These are phyloP conservation scores for Etia nguti DNA, from an alignment of 2,113 vertebrate genomes.

Conservation along the genomic window DNA sequence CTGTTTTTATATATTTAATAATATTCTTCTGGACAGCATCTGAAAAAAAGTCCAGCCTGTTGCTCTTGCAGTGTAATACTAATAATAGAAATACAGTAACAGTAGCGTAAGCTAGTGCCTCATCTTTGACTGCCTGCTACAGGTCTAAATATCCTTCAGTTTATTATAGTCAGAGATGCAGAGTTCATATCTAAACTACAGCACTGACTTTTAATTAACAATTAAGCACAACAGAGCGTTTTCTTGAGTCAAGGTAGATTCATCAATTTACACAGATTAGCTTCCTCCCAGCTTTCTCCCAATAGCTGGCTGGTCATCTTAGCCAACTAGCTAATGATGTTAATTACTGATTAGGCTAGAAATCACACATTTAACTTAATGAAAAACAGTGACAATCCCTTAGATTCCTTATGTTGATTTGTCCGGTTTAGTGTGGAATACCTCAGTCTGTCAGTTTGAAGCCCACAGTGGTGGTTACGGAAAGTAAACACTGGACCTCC, in stretches of 20 bases:
- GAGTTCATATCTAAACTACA: neutral
- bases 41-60: neutral
- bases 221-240: neutral
- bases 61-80: neutral
- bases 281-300: neutral
- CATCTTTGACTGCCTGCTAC: neutral
- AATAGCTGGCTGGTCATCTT: neutral
- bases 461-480: neutral
- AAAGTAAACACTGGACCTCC: neutral
- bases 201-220: neutral
- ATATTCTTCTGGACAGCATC: neutral
- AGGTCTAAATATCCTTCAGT: neutral
- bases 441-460: neutral
- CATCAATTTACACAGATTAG: neutral
- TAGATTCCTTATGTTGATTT: neutral
- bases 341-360: neutral
- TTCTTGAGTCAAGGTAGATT: neutral
- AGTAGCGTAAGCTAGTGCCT: neutral
- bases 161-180: neutral
- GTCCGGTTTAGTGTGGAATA: neutral
- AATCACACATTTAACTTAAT: neutral
- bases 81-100: neutral
- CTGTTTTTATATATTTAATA: neutral
- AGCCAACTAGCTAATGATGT: neutral
- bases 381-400: neutral